Percentiles rank a stretch among this genome's conserved stretches.
phyloP scores from a whole-genome alignment of 2,888 invertebrate genomes.

The Cryptus armator region DNA sequence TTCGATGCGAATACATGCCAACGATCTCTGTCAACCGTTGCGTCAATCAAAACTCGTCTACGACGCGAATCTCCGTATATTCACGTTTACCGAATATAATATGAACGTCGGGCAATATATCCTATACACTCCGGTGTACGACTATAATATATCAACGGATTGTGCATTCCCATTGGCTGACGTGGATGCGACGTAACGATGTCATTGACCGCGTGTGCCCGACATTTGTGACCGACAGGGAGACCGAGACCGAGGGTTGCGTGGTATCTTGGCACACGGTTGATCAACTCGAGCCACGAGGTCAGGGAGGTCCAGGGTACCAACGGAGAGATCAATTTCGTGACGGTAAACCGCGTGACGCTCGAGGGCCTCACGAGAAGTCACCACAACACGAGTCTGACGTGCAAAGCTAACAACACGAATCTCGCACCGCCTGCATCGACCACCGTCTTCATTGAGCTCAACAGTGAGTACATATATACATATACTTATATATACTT shows the following conservation, averaged over 20 bases:
- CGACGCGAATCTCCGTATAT: neutral
- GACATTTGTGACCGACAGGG: constrained; percentile 85
- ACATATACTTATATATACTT: neutral
- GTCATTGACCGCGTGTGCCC: constrained; percentile 53
- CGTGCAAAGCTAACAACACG: constrained; percentile 95
- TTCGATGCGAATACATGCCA: neutral
- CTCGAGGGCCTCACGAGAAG: constrained; percentile 93
- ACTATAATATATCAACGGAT: neutral
- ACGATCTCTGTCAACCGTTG: neutral
- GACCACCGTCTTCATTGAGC: constrained; percentile 93
- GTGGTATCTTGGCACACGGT: constrained; percentile 94
- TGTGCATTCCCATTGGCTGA: constrained; percentile 27
- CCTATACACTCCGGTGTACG: neutral
- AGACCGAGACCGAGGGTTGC: constrained; percentile 92
- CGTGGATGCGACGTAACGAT: constrained; percentile 41
- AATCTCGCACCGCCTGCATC: constrained; percentile 92
- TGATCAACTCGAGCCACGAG: constrained; percentile 94
- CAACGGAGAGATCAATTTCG: constrained; percentile 86
- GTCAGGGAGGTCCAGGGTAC: constrained; percentile 85
- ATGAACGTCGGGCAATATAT: neutral
- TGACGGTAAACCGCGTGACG: constrained; percentile 92
- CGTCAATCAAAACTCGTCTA: constrained; percentile 20
- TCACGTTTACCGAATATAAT: constrained; percentile 19
- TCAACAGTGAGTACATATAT: constrained; percentile 91
- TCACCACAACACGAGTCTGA: constrained; percentile 93